These are phyloP conservation scores for Rhopalosiphum padi DNA, from an alignment of 1,140 invertebrate genomes.

Conservation along the genomic window DNA sequence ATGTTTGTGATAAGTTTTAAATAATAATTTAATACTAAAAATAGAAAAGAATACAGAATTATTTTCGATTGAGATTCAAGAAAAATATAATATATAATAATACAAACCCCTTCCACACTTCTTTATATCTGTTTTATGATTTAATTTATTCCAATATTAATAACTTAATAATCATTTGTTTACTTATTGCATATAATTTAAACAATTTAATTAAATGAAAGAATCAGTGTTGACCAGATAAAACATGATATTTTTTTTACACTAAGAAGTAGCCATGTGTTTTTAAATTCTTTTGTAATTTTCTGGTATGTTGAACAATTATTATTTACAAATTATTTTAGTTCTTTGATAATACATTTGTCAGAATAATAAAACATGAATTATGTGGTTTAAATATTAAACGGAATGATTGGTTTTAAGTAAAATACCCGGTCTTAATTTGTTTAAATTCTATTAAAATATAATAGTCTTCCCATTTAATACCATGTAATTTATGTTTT, in stretches of 20 bases:
- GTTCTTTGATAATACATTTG: not conserved
- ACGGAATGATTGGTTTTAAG: not conserved
- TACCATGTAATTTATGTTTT: not conserved
- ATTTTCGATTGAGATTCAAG: not conserved
- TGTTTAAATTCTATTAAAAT: too few species aligned
- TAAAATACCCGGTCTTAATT: not conserved
- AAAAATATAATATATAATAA: not conserved
- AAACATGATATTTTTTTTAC: not conserved
- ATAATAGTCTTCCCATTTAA: not conserved
- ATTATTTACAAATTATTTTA: not conserved
- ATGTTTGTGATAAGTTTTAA: not conserved
- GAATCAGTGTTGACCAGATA: not conserved
- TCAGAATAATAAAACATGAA: not conserved
- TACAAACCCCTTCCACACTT: too few species aligned
- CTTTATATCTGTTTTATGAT: not conserved
- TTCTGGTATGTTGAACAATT: not conserved
- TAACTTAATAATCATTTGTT: not conserved
- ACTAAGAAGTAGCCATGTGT: not conserved
- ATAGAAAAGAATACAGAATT: not conserved
- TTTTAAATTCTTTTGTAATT: not conserved
- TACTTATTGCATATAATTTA: not conserved
- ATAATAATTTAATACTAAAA: not conserved
- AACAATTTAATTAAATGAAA: not conserved
- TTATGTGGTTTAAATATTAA: not conserved
- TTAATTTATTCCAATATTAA: not conserved